These are phyloP conservation scores for Notodonta ziczac DNA, from an alignment of 2,888 invertebrate species.

Conservation along the genomic window DNA sequence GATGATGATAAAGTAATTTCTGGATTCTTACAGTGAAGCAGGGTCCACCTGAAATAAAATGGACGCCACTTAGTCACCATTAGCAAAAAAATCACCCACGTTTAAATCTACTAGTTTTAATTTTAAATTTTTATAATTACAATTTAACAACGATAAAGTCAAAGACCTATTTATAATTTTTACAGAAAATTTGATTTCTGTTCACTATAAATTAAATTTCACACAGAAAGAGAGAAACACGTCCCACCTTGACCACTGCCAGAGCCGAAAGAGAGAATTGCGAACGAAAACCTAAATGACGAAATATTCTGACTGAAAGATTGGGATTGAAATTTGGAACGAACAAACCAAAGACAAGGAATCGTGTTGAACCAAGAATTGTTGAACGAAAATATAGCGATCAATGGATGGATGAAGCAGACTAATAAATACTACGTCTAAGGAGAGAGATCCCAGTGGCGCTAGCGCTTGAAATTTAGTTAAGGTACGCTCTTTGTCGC, in stretches of 20 bases:
- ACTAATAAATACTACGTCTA: too few species aligned
- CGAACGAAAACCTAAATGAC: background rate
- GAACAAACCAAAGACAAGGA: too few species aligned
- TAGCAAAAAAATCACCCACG: background rate
- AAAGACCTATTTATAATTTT: background rate
- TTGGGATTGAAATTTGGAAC: too few species aligned
- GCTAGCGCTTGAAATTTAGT: too few species aligned
- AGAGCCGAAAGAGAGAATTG: constrained; percentile 40
- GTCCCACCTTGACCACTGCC: constrained; percentile 80
- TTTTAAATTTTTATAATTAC: too few species aligned
- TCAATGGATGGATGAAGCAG: too few species aligned
- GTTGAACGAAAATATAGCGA: background rate
- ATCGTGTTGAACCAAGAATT: background rate
- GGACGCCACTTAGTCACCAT: constrained; percentile 23
- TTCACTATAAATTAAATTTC: constrained; percentile 1
- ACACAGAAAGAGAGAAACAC: constrained; percentile 36
- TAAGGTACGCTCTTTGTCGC: too few species aligned
- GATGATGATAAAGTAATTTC: constrained; percentile 58
- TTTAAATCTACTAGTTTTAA: background rate
- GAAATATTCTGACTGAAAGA: background rate
- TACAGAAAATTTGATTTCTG: background rate
- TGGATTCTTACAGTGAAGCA: constrained; percentile 60
- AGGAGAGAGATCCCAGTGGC: too few species aligned
- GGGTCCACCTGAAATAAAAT: constrained; percentile 71
- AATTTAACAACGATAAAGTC: background rate